These are phyloP conservation scores for Junonia oenone DNA, from an alignment of 2,888 invertebrate genomes.

Conservation along the genomic window DNA sequence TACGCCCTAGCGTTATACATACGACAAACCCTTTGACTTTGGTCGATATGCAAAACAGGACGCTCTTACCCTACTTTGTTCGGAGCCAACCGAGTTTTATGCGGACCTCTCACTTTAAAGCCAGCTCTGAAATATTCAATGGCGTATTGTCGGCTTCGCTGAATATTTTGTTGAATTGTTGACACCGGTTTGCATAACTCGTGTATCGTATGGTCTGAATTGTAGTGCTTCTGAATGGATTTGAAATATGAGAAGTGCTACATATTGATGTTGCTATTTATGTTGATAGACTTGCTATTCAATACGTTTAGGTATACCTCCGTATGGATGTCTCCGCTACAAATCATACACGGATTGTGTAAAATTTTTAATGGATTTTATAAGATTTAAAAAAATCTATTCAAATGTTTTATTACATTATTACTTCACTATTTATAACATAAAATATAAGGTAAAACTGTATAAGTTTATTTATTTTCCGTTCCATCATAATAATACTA, in stretches of 20 bases:
- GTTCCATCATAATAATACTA: background rate
- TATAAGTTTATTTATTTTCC: no score
- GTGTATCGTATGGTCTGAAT: slow-evolving; percentile 3
- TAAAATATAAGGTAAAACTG: no score
- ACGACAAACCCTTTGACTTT: slow-evolving; percentile 33
- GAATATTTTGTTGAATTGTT: slow-evolving; percentile 20
- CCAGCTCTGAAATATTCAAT: slow-evolving; percentile 18
- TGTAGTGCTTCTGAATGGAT: slow-evolving; percentile 11
- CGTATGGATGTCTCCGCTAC: no score
- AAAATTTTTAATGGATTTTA: no score
- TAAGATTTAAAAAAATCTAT: no score
- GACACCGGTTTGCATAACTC: slow-evolving; percentile 14
- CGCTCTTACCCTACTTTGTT: slow-evolving; percentile 36
- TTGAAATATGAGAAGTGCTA: slow-evolving; percentile 11
- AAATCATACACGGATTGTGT: no score
- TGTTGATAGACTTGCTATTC: background rate
- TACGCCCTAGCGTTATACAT: no score
- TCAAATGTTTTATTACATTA: no score
- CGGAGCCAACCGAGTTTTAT: slow-evolving; percentile 19
- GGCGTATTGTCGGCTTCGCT: slow-evolving; percentile 16
- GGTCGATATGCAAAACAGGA: slow-evolving; percentile 40
- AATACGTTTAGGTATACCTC: no score
- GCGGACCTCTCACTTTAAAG: slow-evolving; percentile 15
- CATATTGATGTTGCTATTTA: background rate
- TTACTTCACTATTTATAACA: no score